These are phyloP conservation scores for Enteromius fasciolatus DNA, from an alignment of 2,797 vertebrate species.

Conservation along the genomic window DNA sequence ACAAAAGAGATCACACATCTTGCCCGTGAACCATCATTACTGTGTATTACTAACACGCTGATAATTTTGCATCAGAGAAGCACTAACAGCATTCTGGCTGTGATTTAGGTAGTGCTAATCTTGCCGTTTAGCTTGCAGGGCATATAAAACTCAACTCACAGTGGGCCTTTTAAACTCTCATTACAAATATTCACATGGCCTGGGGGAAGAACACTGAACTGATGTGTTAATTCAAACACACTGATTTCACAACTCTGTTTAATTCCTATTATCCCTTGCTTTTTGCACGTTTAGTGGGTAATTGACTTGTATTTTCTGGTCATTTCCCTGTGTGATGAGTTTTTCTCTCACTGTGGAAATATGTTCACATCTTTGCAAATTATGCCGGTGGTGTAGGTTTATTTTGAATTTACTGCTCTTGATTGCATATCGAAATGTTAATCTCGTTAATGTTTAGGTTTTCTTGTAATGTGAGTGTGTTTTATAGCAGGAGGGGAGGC, in stretches of 20 bases:
- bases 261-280: constrained; percentile 48
- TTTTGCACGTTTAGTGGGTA: constrained; percentile 23
- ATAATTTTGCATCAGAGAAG: constrained; percentile 5
- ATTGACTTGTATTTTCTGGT: constrained; percentile 19
- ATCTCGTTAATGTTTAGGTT: not conserved
- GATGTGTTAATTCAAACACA: constrained; percentile 52
- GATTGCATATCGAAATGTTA: not conserved
- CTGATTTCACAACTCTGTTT: constrained; percentile 39
- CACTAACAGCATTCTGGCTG: constrained; percentile 24
- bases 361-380: not conserved
- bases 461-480: not conserved
- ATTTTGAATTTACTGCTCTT: constrained; percentile 8
- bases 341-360: constrained; percentile 26
- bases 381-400: not conserved
- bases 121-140: constrained; percentile 38
- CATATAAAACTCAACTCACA: constrained; percentile 51
- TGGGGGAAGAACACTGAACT: constrained; percentile 42
- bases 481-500: not conserved
- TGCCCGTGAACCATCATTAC: constrained; percentile 1
- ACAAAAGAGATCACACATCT: constrained; percentile 1
- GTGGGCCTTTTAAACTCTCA: constrained; percentile 60
- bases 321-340: constrained; percentile 14
- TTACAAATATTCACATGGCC: constrained; percentile 56
- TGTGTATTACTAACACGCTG: constrained; percentile 18
- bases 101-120: constrained; percentile 45